These are phyloP conservation scores for Drosophila cognata DNA, from an alignment of 2,888 invertebrate genomes.

Conservation along the genomic window DNA sequence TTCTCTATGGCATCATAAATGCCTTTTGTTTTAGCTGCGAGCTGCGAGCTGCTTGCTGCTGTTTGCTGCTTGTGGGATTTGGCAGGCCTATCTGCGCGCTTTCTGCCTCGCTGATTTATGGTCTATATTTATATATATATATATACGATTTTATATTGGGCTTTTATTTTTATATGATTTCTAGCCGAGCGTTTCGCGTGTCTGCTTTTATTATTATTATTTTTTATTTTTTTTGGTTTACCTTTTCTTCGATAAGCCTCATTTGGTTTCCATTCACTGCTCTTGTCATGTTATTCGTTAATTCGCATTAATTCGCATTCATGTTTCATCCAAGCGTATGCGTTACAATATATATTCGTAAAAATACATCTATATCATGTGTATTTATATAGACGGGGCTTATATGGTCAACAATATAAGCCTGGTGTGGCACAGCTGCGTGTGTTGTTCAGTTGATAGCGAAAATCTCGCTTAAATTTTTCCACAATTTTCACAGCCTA, in stretches of 20 bases:
- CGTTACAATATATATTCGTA: conserved; percentile 29
- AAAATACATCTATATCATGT: neutral
- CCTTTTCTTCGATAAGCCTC: conserved; percentile 65
- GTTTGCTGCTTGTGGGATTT: conserved; percentile 29
- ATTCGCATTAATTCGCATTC: conserved; percentile 12
- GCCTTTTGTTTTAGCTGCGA: conserved; percentile 53
- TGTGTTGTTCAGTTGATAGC: conserved; percentile 32
- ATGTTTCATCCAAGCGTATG: conserved; percentile 49
- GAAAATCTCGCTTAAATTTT: conserved; percentile 13
- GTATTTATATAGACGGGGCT: neutral
- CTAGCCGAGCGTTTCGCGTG: conserved; percentile 30
- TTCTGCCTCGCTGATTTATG: conserved; percentile 78
- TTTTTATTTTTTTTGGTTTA: conserved; percentile 6
- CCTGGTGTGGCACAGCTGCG: conserved; percentile 7
- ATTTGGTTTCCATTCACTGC: conserved; percentile 70
- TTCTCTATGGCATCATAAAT: conserved; percentile 37
- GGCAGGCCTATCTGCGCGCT: conserved; percentile 62
- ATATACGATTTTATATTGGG: conserved; percentile 45
- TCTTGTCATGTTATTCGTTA: conserved; percentile 15
- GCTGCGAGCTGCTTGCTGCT: conserved; percentile 6
- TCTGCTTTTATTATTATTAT: conserved; percentile 19
- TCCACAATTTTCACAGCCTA: conserved; percentile 4
- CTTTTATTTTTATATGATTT: conserved; percentile 58
- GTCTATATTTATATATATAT: conserved; percentile 66
- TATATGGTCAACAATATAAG: conserved; percentile 16